Conservation (phyloP, 2,797 vertebrate species). For the Sarcophilus harrisii region DNA sequence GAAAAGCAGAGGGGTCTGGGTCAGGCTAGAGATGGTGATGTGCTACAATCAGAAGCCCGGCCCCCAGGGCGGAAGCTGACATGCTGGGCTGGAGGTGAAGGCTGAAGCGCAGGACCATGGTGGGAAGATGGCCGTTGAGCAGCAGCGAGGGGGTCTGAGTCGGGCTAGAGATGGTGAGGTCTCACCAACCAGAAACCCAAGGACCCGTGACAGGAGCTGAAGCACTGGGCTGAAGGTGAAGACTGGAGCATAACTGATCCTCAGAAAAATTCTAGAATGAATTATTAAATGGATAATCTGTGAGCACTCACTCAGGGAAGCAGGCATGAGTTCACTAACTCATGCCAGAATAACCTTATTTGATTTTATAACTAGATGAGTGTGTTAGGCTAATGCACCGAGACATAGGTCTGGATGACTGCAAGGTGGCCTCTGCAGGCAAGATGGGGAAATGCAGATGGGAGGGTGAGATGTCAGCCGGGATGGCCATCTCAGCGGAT, state of each 20-base stretch:
- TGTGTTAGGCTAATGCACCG: not conserved
- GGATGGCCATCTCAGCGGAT: not conserved
- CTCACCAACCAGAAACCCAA: conserved; percentile 6
- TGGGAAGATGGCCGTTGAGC: not conserved
- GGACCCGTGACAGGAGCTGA: not conserved
- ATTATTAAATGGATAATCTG: not conserved
- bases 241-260: conserved; percentile 3
- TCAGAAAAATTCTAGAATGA: conserved; percentile 1
- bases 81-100: not conserved
- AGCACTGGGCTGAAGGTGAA: not conserved
- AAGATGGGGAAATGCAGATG: not conserved
- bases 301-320: not conserved
- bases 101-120: not conserved
- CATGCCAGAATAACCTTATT: not conserved
- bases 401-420: not conserved
- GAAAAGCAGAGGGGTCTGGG: not conserved
- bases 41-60: not conserved
- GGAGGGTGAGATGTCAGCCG: not conserved
- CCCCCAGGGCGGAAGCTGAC: not conserved
- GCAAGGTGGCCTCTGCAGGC: not conserved
- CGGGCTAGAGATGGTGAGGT: not conserved
- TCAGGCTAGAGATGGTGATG: not conserved
- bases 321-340: not conserved
- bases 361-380: not conserved
- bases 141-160: not conserved